Evolutionary conservation across 2,797 vertebrate genomes (phyloP), one percentile per base, ranked within the genome.

Genomic region (Leptodactylus fallax): DNA sequence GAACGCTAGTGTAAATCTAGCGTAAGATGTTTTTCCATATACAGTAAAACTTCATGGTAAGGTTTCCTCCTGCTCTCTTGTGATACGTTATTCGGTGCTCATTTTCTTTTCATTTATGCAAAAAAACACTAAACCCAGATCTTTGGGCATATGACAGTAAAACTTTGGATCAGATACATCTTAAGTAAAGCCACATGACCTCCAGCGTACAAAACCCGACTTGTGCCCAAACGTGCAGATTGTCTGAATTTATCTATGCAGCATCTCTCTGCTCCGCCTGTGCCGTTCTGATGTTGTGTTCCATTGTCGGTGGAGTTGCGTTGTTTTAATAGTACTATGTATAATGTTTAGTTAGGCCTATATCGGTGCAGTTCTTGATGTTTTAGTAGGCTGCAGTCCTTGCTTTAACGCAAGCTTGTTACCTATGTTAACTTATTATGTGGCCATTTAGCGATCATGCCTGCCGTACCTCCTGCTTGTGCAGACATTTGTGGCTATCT

Each of bases 271-370:
- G 53, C 51, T 12, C 76, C n/a, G 14, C 51, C 93, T 94, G 95
- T 96, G 97, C 95, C 97, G 96, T 94, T 95, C 94, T 95, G 95
- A 95, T 97, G 96, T 96, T 98, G 96, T 98, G 97, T 96, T 94
- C 97, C 97, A 95, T 95, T 96, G 95, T 96, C 96, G 95, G 95
- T 97, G 95, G 93, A 94, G 94, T 94, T 96, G 94, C 96, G 94
- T 95, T 96, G 96, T 97, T 97, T 94, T 61, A 21, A 60, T 85
- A 93, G 92, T 95, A 94, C 94, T 93, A 93, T 97, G 95, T 95
- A 92, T 95, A 94, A 91, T 94, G 94, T 96, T 96, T 96, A 96
- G 97, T 96, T 97, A 98, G 97, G 94, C 94, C 94, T 82, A 60
- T 79, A 92, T 96, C 96, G 94, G 93, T 95, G 94, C 93, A 94